Percentiles rank a stretch among this genome's conserved stretches.
phyloP scores from a whole-genome alignment of 2,113 vertebrate species.

The Limanda limanda region DNA sequence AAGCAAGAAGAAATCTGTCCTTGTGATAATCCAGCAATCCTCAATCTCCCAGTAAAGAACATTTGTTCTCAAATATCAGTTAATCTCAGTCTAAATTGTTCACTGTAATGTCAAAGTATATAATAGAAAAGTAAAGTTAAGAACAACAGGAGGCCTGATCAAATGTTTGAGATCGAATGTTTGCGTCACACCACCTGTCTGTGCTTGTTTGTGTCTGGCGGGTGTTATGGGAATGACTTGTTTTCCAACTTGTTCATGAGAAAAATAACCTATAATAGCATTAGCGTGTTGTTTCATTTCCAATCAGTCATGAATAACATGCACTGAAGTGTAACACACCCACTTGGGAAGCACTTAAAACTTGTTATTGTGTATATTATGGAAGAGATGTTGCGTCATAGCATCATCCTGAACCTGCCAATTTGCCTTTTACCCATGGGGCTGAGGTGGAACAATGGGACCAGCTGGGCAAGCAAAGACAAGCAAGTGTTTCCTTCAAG shows the following conservation, averaged over 20 bases:
- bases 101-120: neutral
- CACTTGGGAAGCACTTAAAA: conserved; percentile 54
- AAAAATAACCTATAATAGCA: conserved; percentile 17
- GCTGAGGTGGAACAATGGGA: conserved; percentile 29
- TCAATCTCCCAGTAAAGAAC: neutral
- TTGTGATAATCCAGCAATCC: neutral
- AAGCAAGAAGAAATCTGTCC: neutral
- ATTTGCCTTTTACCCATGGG: conserved; percentile 58
- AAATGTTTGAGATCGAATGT: neutral
- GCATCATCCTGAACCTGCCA: conserved; percentile 54
- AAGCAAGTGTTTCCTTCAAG: conserved; percentile 74
- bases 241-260: conserved; percentile 51
- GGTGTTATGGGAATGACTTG: conserved; percentile 17
- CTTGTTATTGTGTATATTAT: conserved; percentile 55
- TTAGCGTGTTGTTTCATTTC: conserved; percentile 46
- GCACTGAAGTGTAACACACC: conserved; percentile 14
- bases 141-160: too few relatives aligned
- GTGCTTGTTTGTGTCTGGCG: neutral
- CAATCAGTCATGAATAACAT: conserved; percentile 51
- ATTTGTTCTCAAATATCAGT: neutral
- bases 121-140: too few relatives aligned
- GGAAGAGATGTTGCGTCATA: conserved; percentile 16
- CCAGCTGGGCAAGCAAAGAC: conserved; percentile 73
- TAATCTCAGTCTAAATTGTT: neutral
- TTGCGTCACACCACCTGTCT: neutral